Evolutionary conservation across 2,113 vertebrate species (phyloP).

Genomic region (rabbit (Oryctolagus cuniculus)): DNA sequence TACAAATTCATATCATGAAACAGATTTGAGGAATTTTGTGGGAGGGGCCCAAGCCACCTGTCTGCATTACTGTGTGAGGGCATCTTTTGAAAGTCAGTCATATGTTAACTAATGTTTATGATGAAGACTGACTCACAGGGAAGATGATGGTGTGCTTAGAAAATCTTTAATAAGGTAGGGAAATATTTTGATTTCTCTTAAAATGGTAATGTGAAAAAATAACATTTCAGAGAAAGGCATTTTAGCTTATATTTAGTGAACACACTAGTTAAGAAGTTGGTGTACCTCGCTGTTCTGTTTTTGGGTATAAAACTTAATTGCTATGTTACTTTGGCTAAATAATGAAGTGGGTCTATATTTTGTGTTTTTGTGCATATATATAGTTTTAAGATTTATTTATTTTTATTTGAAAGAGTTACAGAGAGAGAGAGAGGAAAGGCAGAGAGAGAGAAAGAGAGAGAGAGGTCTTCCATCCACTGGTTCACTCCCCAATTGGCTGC

Average conservation of each 20-base stretch:
- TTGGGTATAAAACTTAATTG: neutral
- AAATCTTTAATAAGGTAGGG: neutral
- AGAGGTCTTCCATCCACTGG: no score
- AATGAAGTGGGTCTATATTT: neutral
- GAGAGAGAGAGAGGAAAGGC: no score
- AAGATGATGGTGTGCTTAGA: neutral
- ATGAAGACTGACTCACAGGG: neutral
- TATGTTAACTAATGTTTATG: neutral
- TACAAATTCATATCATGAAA: neutral
- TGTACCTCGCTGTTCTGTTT: neutral
- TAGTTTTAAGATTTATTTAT: no score
- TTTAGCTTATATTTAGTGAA: neutral
- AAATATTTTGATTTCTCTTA: constrained; percentile 48
- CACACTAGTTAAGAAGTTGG: neutral
- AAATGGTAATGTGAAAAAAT: neutral
- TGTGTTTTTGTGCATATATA: neutral
- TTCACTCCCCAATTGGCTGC: no score
- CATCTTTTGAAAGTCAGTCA: neutral
- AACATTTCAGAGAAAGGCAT: neutral
- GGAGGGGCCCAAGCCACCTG: neutral
- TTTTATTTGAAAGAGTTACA: no score
- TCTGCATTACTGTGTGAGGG: neutral
- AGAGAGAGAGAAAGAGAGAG: no score
- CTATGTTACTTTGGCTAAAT: neutral
- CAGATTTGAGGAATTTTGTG: neutral